Evolutionary conservation across 1,140 invertebrate genomes (phyloP).

Genomic region (Atta texana): DNA sequence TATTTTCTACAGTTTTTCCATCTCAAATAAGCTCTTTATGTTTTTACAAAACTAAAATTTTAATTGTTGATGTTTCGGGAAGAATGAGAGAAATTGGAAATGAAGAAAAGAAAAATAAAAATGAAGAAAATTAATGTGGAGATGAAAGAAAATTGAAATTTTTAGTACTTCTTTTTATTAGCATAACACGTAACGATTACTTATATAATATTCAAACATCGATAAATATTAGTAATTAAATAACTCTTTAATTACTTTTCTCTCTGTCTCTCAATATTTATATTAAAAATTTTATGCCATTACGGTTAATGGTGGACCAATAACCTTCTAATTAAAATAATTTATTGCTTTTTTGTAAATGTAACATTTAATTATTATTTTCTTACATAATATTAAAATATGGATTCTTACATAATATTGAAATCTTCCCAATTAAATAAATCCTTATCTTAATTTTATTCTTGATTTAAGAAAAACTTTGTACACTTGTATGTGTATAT

Average conservation of each 20-base stretch:
- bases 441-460: constrained; percentile 1
- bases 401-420: constrained; percentile 11
- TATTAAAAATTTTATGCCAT: constrained; percentile 4
- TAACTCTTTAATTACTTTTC: neutral
- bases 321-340: constrained; percentile 4
- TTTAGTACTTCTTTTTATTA: constrained; percentile 3
- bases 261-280: neutral
- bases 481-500: neutral
- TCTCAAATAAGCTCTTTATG: neutral
- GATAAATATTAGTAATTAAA: constrained; percentile 21
- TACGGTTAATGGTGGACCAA: neutral
- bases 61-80: neutral
- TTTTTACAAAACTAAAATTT: neutral
- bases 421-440: constrained; percentile 6
- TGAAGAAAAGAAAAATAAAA: neutral
- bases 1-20: neutral
- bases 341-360: constrained; percentile 1
- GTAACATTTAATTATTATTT: neutral
- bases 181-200: constrained; percentile 1
- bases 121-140: neutral
- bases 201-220: constrained; percentile 9
- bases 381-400: no score
- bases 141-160: neutral
- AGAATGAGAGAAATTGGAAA: neutral
- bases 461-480: neutral